Evolutionary conservation across 2,888 invertebrate genomes (phyloP), one percentile per base, ranked within the genome.

Genomic region (Ormyrus pomaceus): DNA sequence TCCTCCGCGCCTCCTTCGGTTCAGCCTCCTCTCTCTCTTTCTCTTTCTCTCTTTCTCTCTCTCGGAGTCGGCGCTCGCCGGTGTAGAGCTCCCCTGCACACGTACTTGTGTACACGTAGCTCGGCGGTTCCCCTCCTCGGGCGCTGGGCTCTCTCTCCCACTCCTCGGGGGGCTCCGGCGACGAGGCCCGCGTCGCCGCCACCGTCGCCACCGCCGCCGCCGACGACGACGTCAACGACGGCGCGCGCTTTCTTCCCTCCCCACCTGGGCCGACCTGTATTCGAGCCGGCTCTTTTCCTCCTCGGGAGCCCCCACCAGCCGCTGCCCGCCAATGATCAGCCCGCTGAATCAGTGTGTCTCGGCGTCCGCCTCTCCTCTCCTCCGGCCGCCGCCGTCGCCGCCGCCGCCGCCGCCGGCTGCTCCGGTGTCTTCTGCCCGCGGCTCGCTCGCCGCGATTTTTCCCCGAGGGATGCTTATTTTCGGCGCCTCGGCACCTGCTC

Each of bases 241-340:
- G 77, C 74, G 59, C 55, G 48, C 48, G 61, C 72, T 75, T 58
- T 56, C 70, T 71, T 88, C 65, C 65, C 73, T 56, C 65, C 82
- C 83, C 82, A 84, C 84, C 83, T 81, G 84, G 53, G 61, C 77
- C 81, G 80, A 76, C 83, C 83, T 83, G 84, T 83, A 82, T 82
- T 83, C 83, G 82, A 34, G 82, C 82, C 58, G 34, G 74, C 48
- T 45, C 58, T 71, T 55, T 70, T 74, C 65, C 58, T 70, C 66
- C 69, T 55, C 13, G 55, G 9, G 56, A 13, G 66, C 66, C 78
- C 55, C 72, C 65, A 75, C 72, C 76, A 73, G 76, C 53, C 79
- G 83, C 85, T 87, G 88, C 87, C 89, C 89, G 85, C 89, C 89
- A 89, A 89, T 89, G 89, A 89, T 89, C 88, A 86, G 86, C 86